Conservation (phyloP, 1,140 invertebrate species). For the Plodia interpunctella region DNA sequence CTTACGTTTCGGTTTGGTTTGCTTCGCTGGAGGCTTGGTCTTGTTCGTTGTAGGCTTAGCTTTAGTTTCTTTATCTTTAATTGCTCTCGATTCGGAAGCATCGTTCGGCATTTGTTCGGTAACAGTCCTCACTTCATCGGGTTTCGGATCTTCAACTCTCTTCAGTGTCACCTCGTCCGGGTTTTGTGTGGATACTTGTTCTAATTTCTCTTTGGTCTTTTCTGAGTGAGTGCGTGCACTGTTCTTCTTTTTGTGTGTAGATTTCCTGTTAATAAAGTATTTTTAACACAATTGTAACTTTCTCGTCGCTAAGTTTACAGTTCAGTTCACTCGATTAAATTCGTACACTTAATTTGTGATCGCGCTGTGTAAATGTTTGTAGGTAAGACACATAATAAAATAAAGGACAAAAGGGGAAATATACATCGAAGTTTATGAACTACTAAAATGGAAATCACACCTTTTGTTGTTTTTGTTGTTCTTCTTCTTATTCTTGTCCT, state of each 20-base stretch:
- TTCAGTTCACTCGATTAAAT: too few species aligned
- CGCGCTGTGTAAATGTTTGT: too few species aligned
- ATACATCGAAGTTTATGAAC: too few species aligned
- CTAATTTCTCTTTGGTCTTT: conserved; percentile 34
- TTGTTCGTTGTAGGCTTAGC: conserved; percentile 38
- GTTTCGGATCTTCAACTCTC: conserved; percentile 36
- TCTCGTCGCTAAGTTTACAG: too few species aligned
- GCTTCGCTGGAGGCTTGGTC: conserved; percentile 41
- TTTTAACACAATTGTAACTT: background rate
- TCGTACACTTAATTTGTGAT: too few species aligned
- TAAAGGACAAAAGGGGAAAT: too few species aligned
- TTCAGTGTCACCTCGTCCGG: conserved; percentile 25
- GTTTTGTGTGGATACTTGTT: conserved; percentile 29
- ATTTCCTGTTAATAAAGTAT: conserved; percentile 39
- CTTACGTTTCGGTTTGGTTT: conserved; percentile 51
- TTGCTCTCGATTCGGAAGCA: conserved; percentile 41
- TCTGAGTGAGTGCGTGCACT: conserved; percentile 38
- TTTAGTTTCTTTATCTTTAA: conserved; percentile 51
- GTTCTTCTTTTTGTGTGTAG: conserved; percentile 51
- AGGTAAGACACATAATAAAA: background rate
- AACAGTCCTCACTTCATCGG: conserved; percentile 1
- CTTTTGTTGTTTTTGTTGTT: conserved; percentile 69
- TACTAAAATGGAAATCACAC: conserved; percentile 32
- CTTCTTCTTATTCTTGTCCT: conserved; percentile 70
- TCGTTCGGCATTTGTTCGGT: conserved; percentile 40